Evolutionary conservation across 2,888 invertebrate genomes (phyloP).

Genomic region (Plebejus melissa): DNA sequence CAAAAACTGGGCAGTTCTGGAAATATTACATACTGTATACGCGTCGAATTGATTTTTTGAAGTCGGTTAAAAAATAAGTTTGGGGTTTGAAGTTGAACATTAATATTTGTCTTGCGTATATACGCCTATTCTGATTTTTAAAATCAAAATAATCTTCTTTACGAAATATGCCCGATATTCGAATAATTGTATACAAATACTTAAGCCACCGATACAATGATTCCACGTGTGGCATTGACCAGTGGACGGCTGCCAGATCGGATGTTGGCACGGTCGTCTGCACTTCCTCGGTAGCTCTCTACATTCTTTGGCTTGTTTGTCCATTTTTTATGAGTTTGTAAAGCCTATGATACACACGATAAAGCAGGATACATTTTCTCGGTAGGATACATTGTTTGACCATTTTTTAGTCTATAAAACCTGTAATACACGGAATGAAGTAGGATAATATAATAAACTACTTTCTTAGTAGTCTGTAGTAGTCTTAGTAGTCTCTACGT

Average conservation of each 20-base stretch:
- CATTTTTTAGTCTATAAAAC: neutral
- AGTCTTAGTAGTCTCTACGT: too few relatives aligned
- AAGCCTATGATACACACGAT: neutral
- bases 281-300: conserved; percentile 1
- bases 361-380: neutral
- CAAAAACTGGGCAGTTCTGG: too few relatives aligned
- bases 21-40: too few relatives aligned
- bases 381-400: neutral
- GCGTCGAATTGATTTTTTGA: too few relatives aligned
- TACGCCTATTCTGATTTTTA: too few relatives aligned
- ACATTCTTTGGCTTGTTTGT: conserved; percentile 18
- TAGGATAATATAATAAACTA: too few relatives aligned
- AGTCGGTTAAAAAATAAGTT: too few relatives aligned
- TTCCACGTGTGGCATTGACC: conserved; percentile 1
- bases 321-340: conserved; percentile 24
- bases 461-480: too few relatives aligned
- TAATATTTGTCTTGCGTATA: too few relatives aligned
- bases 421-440: too few relatives aligned
- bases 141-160: neutral
- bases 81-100: too few relatives aligned
- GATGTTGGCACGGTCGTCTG: conserved; percentile 16
- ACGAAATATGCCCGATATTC: neutral
- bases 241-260: conserved; percentile 21
- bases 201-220: neutral
- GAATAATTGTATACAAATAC: neutral